These are phyloP conservation scores for Triplophysa bombifrons DNA, from an alignment of 2,797 vertebrate genomes.

Conservation along the genomic window DNA sequence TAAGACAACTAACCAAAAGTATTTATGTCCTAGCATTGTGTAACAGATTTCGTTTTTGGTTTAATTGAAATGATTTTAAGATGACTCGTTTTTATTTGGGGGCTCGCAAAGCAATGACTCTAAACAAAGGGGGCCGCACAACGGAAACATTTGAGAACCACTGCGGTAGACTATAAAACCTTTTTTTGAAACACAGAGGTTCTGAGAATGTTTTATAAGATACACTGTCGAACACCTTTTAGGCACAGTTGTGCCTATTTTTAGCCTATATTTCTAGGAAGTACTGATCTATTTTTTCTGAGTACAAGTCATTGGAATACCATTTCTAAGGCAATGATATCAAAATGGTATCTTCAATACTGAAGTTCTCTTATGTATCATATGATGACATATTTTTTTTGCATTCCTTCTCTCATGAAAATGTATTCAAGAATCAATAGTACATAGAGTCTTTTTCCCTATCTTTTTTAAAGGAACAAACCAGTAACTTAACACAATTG, in stretches of 20 bases:
- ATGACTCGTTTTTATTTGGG: no score
- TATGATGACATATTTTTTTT: not conserved
- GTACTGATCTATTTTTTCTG: not conserved
- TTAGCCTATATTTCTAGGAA: not conserved
- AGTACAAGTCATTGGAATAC: not conserved
- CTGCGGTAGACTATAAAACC: no score
- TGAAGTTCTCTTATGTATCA: not conserved
- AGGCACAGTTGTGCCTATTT: not conserved
- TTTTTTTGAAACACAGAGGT: no score
- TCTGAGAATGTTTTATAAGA: no score
- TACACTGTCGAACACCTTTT: no score
- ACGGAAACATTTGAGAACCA: no score
- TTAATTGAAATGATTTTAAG: no score
- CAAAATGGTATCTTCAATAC: not conserved
- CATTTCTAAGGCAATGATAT: slow-evolving; percentile 17
- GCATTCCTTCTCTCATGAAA: slow-evolving; percentile 14
- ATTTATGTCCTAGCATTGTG: no score
- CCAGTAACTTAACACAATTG: slow-evolving; percentile 39
- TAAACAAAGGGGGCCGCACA: no score
- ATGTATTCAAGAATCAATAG: slow-evolving; percentile 25
- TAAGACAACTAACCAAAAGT: no score
- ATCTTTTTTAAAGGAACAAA: slow-evolving; percentile 27
- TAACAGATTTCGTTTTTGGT: no score
- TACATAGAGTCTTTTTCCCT: not conserved
- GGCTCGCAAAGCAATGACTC: no score